phyloP scores from a whole-genome alignment of 1,140 invertebrate genomes.

The Helicorthomorpha holstii region DNA sequence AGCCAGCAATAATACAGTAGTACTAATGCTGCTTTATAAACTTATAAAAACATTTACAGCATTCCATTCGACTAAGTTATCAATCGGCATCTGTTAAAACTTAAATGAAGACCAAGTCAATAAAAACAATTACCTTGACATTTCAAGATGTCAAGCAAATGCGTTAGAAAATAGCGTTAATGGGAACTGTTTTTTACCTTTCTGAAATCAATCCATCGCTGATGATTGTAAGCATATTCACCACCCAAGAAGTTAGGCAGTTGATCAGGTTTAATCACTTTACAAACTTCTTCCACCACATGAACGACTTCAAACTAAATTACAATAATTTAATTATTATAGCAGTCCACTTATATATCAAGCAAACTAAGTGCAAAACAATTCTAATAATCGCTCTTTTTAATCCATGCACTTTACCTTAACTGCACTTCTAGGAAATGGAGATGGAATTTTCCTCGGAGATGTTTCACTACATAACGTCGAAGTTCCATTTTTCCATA shows the following conservation, averaged over 20 bases:
- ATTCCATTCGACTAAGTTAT: too few species aligned
- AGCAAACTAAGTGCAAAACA: too few species aligned
- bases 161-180: not conserved
- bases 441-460: not conserved
- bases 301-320: not conserved
- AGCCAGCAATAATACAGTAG: too few species aligned
- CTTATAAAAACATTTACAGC: too few species aligned
- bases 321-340: too few species aligned
- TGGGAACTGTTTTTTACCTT: constrained; percentile 16
- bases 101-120: too few species aligned
- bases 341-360: too few species aligned
- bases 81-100: too few species aligned
- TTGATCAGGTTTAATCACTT: constrained; percentile 16
- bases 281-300: not conserved
- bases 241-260: constrained; percentile 19
- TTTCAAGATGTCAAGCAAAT: too few species aligned
- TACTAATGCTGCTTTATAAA: too few species aligned
- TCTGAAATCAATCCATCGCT: constrained; percentile 22
- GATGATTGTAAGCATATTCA: constrained; percentile 18
- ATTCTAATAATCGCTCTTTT: not conserved
- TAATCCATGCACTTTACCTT: constrained; percentile 6
- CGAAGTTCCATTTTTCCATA: not conserved
- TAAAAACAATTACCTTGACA: too few species aligned
- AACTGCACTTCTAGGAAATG: constrained; percentile 9
- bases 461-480: not conserved